Conservation (phyloP, 2,797 vertebrate genomes). For the Sebastiscus tertius region DNA sequence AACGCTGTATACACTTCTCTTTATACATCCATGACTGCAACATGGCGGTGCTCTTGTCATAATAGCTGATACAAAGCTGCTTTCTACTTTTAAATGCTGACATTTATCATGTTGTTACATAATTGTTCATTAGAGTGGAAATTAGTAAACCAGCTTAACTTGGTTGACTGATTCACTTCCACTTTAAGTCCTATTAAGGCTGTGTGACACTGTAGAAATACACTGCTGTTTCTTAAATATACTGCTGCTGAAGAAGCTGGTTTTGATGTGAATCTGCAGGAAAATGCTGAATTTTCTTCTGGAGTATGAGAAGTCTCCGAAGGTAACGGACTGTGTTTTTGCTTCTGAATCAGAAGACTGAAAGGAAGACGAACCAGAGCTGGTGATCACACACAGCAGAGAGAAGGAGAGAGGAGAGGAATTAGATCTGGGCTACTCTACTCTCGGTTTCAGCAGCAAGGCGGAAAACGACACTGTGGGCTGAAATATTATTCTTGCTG, state of each 20-base stretch:
- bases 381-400: background rate
- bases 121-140: too few relatives aligned
- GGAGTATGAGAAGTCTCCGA: background rate
- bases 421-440: slow-evolving; percentile 3
- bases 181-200: background rate
- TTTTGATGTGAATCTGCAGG: background rate
- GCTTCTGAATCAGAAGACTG: background rate
- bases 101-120: too few relatives aligned
- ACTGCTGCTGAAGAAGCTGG: background rate
- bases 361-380: background rate
- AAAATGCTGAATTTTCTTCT: background rate
- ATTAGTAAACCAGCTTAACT: too few relatives aligned
- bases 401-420: background rate
- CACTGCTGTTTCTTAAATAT: background rate
- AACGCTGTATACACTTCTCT: too few relatives aligned
- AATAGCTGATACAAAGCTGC: too few relatives aligned
- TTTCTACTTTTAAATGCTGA: too few relatives aligned
- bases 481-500: slow-evolving; percentile 38
- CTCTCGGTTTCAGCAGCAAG: slow-evolving; percentile 35
- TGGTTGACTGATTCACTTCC: too few relatives aligned
- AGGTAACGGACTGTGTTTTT: background rate
- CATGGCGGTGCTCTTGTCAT: too few relatives aligned
- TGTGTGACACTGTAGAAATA: background rate
- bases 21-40: too few relatives aligned
- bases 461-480: slow-evolving; percentile 3